Percentiles rank a stretch among this genome's conserved stretches.
Evolutionary conservation across 1,140 invertebrate species (phyloP).

Genomic region (Epicauta chinensis): DNA sequence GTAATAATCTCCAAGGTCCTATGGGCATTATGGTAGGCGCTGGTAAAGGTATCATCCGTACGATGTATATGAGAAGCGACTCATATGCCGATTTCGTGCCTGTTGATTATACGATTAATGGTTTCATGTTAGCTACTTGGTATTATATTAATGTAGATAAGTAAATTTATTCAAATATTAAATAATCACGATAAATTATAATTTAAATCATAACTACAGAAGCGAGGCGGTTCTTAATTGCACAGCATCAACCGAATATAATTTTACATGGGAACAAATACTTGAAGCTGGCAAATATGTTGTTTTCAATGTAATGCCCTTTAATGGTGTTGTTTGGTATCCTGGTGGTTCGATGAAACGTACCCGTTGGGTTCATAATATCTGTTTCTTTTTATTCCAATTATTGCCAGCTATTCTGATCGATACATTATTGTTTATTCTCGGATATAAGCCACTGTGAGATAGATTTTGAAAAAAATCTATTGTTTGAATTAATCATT

Average conservation of each 20-base stretch:
- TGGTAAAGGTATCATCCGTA: constrained; percentile 77
- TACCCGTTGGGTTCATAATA: constrained; percentile 63
- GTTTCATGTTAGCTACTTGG: constrained; percentile 58
- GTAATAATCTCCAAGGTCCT: constrained; percentile 87
- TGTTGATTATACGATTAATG: constrained; percentile 73
- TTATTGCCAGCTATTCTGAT: constrained; percentile 77
- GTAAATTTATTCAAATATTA: neutral
- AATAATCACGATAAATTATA: neutral
- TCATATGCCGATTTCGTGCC: constrained; percentile 80
- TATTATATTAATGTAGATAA: constrained; percentile 19
- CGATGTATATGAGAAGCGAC: constrained; percentile 72
- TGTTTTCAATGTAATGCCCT: constrained; percentile 60
- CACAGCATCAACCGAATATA: constrained; percentile 66
- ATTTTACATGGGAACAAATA: constrained; percentile 75
- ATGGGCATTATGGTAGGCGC: constrained; percentile 69
- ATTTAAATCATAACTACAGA: no score
- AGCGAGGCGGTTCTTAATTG: constrained; percentile 54
- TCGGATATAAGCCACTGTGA: constrained; percentile 78
- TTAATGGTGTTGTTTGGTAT: constrained; percentile 77
- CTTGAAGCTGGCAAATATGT: constrained; percentile 71
- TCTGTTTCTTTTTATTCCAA: constrained; percentile 77
- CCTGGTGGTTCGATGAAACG: constrained; percentile 83
- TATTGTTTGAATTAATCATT: neutral
- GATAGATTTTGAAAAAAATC: constrained; percentile 32
- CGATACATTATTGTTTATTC: constrained; percentile 65